Base-by-base conservation (phyloP, 2,113 vertebrate genomes). In the Erythrolamprus reginae region DNA sequence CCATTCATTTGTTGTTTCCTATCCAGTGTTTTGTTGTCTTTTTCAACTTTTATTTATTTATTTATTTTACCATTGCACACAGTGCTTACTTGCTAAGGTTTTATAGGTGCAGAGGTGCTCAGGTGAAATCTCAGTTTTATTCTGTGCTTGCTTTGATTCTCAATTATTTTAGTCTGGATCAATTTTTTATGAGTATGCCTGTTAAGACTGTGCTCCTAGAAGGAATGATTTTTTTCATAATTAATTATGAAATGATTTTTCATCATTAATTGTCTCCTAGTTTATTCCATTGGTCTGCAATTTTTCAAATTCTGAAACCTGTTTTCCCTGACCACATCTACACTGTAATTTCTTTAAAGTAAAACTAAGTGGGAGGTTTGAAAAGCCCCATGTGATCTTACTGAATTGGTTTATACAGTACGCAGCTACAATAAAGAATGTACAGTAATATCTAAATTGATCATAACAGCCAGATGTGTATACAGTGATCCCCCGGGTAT, bases 381-480 rank as follows among this genome's bases (percentile, higher is more conserved):
- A 90, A 90, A 83, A 85, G 47, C 42, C 53, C 8, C 9, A 28
- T 33, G 89, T 70, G 47, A 90, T 70, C 83, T 4, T 86, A 52
- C 26, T 33, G 85, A 70, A 12, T 52, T 52, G 47, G 45, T 51
- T 90, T 38, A 86, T 50, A 70, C n/a, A 1, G 4, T 61, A n/a
- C 26, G 42, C 10, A 70, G 15, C 42, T 21, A 47, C 42, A 86
- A 77, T 28, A 42, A 86, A 51, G 26, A 61, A 28, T 28, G 58
- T 61, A n/a, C n/a, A n/a, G n/a, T n/a, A 28, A 61, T 61, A 10
- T 61, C 10, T 61, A 28, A 28, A 61, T 15, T 5, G 82, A 58
- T 0, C 91, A 84, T 61, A 89, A 93, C 91, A 93, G 92, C 52
- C 89, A 89, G 90, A 19, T 92, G 50, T 92, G 91, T 96, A 58